Conservation (phyloP, 1,140 invertebrate genomes). For the Ips nitidus region DNA sequence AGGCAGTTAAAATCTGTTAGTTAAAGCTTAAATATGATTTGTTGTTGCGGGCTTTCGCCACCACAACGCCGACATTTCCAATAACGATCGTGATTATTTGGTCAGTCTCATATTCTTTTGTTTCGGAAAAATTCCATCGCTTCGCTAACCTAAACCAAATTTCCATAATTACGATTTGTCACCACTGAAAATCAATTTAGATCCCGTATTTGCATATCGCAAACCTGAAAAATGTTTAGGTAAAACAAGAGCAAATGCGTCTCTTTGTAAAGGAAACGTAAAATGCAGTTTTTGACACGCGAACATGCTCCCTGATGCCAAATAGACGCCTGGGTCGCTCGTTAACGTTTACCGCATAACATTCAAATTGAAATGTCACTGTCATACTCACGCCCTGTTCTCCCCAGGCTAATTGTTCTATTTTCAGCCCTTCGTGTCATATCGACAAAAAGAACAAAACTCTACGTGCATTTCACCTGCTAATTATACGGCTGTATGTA, state of each 20-base stretch:
- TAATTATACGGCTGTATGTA: too few species aligned
- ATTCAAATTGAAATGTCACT: conserved; percentile 36
- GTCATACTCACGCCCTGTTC: conserved; percentile 32
- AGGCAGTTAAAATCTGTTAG: conserved; percentile 53
- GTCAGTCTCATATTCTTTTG: conserved; percentile 39
- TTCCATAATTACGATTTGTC: conserved; percentile 26
- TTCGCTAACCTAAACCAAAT: conserved; percentile 7
- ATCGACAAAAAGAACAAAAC: conserved; percentile 26
- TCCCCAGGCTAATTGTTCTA: conserved; percentile 30
- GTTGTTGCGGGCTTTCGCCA: conserved; percentile 50
- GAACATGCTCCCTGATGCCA: conserved; percentile 27
- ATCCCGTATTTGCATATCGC: neutral
- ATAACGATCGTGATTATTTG: conserved; percentile 38
- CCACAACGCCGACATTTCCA: conserved; percentile 44
- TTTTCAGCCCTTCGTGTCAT: conserved; percentile 19
- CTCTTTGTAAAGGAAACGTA: too few species aligned
- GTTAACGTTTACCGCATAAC: conserved; percentile 29
- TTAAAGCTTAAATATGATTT: conserved; percentile 52
- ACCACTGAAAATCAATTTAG: conserved; percentile 14
- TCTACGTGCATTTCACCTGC: neutral
- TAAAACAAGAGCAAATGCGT: conserved; percentile 22
- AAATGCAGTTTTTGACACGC: conserved; percentile 35
- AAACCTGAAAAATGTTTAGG: neutral
- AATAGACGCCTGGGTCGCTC: conserved; percentile 32
- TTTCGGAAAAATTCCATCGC: conserved; percentile 33